phyloP scores from a whole-genome alignment of 2,888 invertebrate species.

The Oscheius sp. region DNA sequence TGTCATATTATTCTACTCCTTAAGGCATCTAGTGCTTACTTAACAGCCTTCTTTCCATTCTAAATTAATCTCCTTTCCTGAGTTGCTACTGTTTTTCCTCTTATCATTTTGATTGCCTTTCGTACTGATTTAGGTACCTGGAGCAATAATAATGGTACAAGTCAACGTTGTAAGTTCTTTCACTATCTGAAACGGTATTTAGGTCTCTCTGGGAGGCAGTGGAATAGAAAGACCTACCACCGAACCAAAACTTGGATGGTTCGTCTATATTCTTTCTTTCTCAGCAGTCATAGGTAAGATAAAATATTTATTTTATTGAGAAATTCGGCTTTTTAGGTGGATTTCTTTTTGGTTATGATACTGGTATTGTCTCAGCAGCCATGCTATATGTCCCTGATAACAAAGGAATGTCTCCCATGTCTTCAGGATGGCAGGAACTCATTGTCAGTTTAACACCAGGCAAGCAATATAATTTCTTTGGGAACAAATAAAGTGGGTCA shows the following conservation, averaged over 20 bases:
- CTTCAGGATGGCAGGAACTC: slow-evolving; percentile 61
- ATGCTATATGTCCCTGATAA: slow-evolving; percentile 58
- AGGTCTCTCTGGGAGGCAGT: slow-evolving; percentile 32
- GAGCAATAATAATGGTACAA: slow-evolving; percentile 4
- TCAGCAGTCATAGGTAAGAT: slow-evolving; percentile 54
- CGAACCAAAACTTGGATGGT: slow-evolving; percentile 45
- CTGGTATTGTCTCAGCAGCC: slow-evolving; percentile 75
- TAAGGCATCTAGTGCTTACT: too few species aligned
- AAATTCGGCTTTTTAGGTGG: slow-evolving; percentile 40
- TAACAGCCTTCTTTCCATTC: not conserved
- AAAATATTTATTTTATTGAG: too few species aligned
- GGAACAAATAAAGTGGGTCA: not conserved
- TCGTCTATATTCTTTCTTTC: slow-evolving; percentile 55
- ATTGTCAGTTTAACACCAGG: slow-evolving; percentile 62
- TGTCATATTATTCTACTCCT: too few species aligned
- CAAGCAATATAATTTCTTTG: not conserved
- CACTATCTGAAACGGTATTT: not conserved
- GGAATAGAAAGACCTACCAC: slow-evolving; percentile 35
- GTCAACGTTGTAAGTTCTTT: not conserved
- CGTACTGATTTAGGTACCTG: not conserved
- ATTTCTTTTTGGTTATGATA: slow-evolving; percentile 74
- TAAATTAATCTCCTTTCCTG: not conserved
- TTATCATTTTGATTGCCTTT: not conserved
- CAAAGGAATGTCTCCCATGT: slow-evolving; percentile 52
- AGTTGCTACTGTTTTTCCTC: not conserved